These are phyloP conservation scores for Lucilia sericata DNA, from an alignment of 1,140 invertebrate species.

Conservation along the genomic window DNA sequence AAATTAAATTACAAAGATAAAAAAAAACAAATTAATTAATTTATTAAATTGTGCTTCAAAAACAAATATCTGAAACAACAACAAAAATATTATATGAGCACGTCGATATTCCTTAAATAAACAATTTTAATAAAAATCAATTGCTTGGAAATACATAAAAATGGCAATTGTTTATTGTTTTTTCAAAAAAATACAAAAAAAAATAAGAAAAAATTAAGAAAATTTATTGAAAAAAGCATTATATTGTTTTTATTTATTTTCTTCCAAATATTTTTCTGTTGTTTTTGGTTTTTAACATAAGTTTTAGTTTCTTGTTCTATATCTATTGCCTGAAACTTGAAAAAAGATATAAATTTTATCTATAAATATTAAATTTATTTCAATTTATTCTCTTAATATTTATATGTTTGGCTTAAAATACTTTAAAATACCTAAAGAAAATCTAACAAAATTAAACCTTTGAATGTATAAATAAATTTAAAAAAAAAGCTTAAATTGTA, in stretches of 20 bases:
- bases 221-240: neutral
- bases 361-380: slow-evolving; percentile 21
- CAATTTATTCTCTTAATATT: neutral
- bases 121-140: slow-evolving; percentile 44
- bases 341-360: slow-evolving; percentile 31
- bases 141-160: slow-evolving; percentile 39
- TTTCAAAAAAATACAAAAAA: slow-evolving; percentile 19
- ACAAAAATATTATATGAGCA: slow-evolving; percentile 44
- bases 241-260: slow-evolving; percentile 13
- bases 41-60: slow-evolving; percentile 27
- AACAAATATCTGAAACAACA: neutral
- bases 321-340: no score
- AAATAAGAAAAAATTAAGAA: neutral
- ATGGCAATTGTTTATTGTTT: slow-evolving; percentile 42
- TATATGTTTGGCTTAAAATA: no score
- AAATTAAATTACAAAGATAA: slow-evolving; percentile 7
- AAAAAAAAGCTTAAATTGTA: neutral
- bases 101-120: slow-evolving; percentile 50
- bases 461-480: neutral
- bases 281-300: no score
- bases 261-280: neutral
- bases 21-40: slow-evolving; percentile 1
- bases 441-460: no score
- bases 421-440: no score
- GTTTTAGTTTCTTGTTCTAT: no score